Conservation (phyloP, 2,888 invertebrate species). For the Epicampocera succincta region DNA sequence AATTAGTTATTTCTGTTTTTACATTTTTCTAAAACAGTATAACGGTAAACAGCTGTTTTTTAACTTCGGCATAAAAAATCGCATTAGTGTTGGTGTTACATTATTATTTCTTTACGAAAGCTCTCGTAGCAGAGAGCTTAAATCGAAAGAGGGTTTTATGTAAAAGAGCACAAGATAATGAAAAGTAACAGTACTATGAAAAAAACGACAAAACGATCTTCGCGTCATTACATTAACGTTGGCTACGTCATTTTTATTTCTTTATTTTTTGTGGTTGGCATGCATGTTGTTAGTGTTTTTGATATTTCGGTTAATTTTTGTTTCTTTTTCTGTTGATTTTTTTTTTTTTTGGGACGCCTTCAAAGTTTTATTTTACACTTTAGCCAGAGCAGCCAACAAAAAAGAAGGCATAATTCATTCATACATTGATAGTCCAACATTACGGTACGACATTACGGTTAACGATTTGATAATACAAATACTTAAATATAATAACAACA, state of each 20-base stretch:
- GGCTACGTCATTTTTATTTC: slow-evolving; percentile 66
- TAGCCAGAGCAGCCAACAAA: slow-evolving; percentile 63
- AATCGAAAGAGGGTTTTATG: slow-evolving; percentile 18
- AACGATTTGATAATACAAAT: slow-evolving; percentile 19
- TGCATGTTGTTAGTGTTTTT: slow-evolving; percentile 43
- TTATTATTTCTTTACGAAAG: slow-evolving; percentile 36
- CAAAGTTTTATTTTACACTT: slow-evolving; percentile 66
- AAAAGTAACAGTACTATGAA: slow-evolving; percentile 60
- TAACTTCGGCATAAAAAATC: not conserved
- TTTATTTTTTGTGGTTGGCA: slow-evolving; percentile 42
- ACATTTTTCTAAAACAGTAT: slow-evolving; percentile 16
- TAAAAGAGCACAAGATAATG: slow-evolving; percentile 43
- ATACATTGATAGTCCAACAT: slow-evolving; percentile 69
- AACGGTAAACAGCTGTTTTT: slow-evolving; percentile 59
- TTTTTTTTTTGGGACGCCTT: slow-evolving; percentile 65
- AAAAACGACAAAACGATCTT: slow-evolving; percentile 59
- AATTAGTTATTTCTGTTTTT: slow-evolving; percentile 2
- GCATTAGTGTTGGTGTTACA: slow-evolving; percentile 31
- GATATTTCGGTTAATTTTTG: slow-evolving; percentile 54
- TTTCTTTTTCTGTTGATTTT: slow-evolving; percentile 35
- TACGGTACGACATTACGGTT: slow-evolving; percentile 67
- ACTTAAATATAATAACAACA: slow-evolving; percentile 37
- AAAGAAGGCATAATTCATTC: slow-evolving; percentile 70
- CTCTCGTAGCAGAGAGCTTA: slow-evolving; percentile 37
- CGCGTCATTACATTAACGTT: slow-evolving; percentile 65